Percentiles rank a stretch among this genome's conserved stretches.
phyloP scores from a whole-genome alignment of 2,888 invertebrate species.

The Microctonus hyperodae region DNA sequence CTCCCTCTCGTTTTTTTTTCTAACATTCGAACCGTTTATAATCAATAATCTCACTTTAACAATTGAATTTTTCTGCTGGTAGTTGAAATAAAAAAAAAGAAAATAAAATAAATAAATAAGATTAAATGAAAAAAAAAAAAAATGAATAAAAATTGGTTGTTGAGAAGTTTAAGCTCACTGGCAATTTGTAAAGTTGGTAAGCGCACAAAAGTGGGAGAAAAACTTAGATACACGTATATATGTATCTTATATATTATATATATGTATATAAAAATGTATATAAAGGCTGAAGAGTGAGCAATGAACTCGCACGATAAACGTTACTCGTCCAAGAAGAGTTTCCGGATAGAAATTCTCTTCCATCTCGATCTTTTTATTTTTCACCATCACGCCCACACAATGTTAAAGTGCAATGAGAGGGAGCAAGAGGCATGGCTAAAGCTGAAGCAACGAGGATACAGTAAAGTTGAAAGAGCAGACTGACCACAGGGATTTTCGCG shows the following conservation, averaged over 20 bases:
- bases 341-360: slow-evolving; percentile 7
- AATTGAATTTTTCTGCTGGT: no score
- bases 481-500: slow-evolving; percentile 31
- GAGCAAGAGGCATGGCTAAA: background rate
- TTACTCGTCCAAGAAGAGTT: slow-evolving; percentile 10
- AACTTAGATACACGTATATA: slow-evolving; percentile 11
- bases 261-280: background rate
- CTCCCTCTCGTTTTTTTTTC: no score
- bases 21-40: no score
- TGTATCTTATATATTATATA: slow-evolving; percentile 25
- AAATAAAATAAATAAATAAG: background rate
- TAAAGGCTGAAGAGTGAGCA: slow-evolving; percentile 1
- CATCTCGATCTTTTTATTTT: background rate
- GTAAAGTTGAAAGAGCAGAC: slow-evolving; percentile 29
- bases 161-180: slow-evolving; percentile 18
- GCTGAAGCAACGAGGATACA: background rate
- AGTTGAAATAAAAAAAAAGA: background rate
- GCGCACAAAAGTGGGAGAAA: background rate
- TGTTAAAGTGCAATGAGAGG: background rate
- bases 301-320: slow-evolving; percentile 15
- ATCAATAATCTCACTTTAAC: no score
- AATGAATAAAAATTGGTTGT: slow-evolving; percentile 12
- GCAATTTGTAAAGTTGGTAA: slow-evolving; percentile 4
- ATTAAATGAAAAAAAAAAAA: background rate
- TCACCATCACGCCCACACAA: background rate